Evolutionary conservation across 2,797 vertebrate genomes (phyloP), one percentile per base, ranked within the genome.

Genomic region (Loris lydekkerianus): DNA sequence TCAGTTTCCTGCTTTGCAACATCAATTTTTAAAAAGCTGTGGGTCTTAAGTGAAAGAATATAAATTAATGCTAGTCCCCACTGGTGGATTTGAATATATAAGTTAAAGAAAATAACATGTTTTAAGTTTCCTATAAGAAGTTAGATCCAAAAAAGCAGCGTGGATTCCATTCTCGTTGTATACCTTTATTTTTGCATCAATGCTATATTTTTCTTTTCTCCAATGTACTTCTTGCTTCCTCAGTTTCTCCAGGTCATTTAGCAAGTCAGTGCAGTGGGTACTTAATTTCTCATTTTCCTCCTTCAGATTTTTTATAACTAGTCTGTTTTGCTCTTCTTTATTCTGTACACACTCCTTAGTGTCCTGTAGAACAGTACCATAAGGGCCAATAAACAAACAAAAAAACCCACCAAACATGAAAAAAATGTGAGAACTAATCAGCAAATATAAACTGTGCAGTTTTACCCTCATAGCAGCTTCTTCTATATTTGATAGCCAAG

Each of bases 221-320:
- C 98, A 99, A 86, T 98, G 98, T 97, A 97, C 97, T 98, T 98
- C 98, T 98, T 99, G 98, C 95, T 99, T 99, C 98, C 98, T 99
- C 98, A 99, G 98, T 98, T 99, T 99, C 99, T 99, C 99, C 99
- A 99, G 99, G 99, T 99, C 99, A 99, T 98, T 98, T 98, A 98
- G 98, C 98, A 99, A 98, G 98, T 99, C 98, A 98, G 98, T 95
- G 83, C 99, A 99, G 98, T 98, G 97, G 97, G 98, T 98, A 96
- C 98, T 98, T 98, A 99, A 99, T 98, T 98, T 99, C 97, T 98
- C 98, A 98, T 99, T 99, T 99, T 99, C 98, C 97, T 99, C 98
- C 98, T 99, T 98, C 94, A 99, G 98, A 83, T 97, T 98, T 98
- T 98, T 98, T 98, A 99, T 98, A 98, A 98, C 94, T 98, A 98